Base-by-base conservation (phyloP, 2,888 invertebrate genomes). In the Tricholauxania praeusta region DNA sequence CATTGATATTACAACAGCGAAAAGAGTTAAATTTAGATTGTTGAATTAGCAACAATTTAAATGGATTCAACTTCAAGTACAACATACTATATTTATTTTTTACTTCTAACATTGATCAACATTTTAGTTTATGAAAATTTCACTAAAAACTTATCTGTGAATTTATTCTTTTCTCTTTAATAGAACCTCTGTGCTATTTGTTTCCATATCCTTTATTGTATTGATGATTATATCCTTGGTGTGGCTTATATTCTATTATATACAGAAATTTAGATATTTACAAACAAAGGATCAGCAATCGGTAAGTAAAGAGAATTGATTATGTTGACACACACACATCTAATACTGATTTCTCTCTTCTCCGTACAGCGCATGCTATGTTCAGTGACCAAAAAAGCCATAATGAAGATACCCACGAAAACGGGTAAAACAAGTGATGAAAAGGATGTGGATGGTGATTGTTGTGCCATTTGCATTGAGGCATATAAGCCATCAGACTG, bases 231-330 rank as follows among this genome's bases (percentile, higher is more conserved):
- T 97, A 78, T 96, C 96, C 1, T 89, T 97, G 81, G 96, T 97
- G 28, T 98, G 97, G 97, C 91, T 98, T 57, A 93, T 97, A 75
- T 97, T 97, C 89, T 98, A 98, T 89, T 98, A 98, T 87, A 94
- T 98, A 69, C 97, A 98, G 88, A 90, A 97, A 79, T 97, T 97
- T 88, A 90, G 97, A 75, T 97, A 97, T 85, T 93, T 97, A 75
- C 96, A 97, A 87, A 96, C 97, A 74, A 98, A 97, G 88, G 97
- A 98, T 86, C 91, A 96, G 83, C 91, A 98, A 78, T 96, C 96
- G 85, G 96, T 96, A 82, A 90, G 91, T 89, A 75, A 74, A 39
- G 39, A 39, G 15, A 17, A 53, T 14, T 57, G 48, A 47, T 55
- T 19, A 62, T 64, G 65, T 14, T n/a, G n/a, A 67, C 49, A 32